Base-by-base conservation (phyloP, 1,140 invertebrate genomes). In the Ips nitidus region DNA sequence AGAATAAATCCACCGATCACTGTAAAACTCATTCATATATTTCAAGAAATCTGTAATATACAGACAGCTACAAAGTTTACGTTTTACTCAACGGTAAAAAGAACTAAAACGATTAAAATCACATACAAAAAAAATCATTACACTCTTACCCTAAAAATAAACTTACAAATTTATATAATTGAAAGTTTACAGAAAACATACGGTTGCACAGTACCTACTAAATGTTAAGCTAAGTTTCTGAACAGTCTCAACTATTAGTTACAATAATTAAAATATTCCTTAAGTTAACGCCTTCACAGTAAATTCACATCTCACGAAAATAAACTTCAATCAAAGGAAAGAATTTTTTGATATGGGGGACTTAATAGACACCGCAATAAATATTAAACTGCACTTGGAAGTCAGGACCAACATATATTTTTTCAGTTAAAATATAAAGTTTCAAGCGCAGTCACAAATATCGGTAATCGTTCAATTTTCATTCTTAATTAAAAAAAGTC, bases 1-100 rank as follows among this genome's bases (percentile, higher is more conserved):
- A 22, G 22, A 22, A 22, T 22, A 50, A 50, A 6, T 50, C 2
- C 22, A 22, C 3, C 45, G 6, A 50, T 6, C 22, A 50, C 45
- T 50, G 7, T 55, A 40, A 63, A 52, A 63, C 61, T 50, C 37
- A 5, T 52, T 66, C 37, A 7, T 52, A 55, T 66, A 50, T 52
- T 65, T 66, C 57, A 52, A 66, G 39, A 60, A 60, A 60, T 68
- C 66, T 68, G 66, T 68, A 68, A 68, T 68, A 60, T 68, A 68
- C 66, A 68, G 66, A 68, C 57, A 50, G 6, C 66, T 68, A 68
- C 66, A 68, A 55, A 7, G 8, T 50, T 60, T 66, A 55, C 38
- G 8, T 50, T 60, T 66, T 66, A 66, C 65, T 66, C 41, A 52
- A 68, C 66, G 52, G 66, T 68, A 68, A 68, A 68, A 60, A 66